Base-by-base conservation (phyloP, 2,797 vertebrate species). In the Pterois miles region DNA sequence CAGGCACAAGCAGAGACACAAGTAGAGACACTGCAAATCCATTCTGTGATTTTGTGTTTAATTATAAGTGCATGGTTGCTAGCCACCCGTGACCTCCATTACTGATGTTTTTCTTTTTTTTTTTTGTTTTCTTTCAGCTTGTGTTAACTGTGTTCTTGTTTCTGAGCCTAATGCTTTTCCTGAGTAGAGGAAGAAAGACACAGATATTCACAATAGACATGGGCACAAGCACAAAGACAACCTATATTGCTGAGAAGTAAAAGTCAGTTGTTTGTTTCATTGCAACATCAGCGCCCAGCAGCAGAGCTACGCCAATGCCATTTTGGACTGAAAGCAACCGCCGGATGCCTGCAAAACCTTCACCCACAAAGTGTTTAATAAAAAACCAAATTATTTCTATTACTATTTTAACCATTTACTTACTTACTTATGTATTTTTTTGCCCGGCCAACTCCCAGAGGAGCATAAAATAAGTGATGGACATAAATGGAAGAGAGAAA, bases 41-140 rank as follows among this genome's bases (percentile, higher is more conserved):
- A 76, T 91, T 86, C 75, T 73, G 52, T 76, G 66, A 74, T 81
- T 84, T 60, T 81, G 23, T 82, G 71, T 84, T 83, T 86, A 86
- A 84, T 89, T 90, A 74, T 81, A 80, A 79, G 79, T 79, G 78
- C 2, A n/a, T 66, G 56, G 65, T 82, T 78, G 56, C 34, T 52
- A 65, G 71, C 73, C 84, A 71, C 67, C 71, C 62, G 5, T 83
- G 67, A 86, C 88, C 78, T 80, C 64, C 52, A 78, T 86, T 80
- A 80, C 43, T 54, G 54, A 50, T 58, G 33, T 18, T n/a, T 59
- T 71, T 76, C 80, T 36, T 23, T 31, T 4, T 56, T 67, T 14
- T 11, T 43, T 29, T 69, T 76, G 22, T 77, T 87, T 84, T 79
- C 56, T 73, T 85, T 81, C 29, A 78, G 53, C 50, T 65, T 62